Evolutionary conservation across 2,888 invertebrate species (phyloP).

Genomic region (Synergus gifuensis): DNA sequence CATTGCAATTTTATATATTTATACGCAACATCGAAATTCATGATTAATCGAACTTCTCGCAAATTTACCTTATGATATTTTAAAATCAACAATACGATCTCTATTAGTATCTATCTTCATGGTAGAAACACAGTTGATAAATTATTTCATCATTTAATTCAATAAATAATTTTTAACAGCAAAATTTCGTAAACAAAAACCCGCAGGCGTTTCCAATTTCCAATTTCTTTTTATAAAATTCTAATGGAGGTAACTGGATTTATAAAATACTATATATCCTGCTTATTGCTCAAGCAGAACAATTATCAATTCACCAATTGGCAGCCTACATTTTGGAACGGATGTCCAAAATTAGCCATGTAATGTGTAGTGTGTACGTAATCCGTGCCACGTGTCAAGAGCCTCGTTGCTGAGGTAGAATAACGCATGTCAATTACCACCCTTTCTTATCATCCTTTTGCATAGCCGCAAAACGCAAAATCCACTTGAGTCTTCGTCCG

Average conservation of each 20-base stretch:
- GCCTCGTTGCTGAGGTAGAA: constrained; percentile 52
- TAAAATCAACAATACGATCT: background rate
- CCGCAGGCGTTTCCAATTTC: no score
- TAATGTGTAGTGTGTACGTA: constrained; percentile 72
- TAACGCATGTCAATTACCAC: constrained; percentile 53
- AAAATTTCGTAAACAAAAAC: no score
- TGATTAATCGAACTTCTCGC: background rate
- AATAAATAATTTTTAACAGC: no score
- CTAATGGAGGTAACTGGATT: background rate
- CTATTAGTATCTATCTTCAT: background rate
- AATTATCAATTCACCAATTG: constrained; percentile 49
- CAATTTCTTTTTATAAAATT: background rate
- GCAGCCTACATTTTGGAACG: constrained; percentile 53
- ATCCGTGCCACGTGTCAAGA: constrained; percentile 74
- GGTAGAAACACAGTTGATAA: no score
- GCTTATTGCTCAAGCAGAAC: constrained; percentile 42
- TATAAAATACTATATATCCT: constrained; percentile 35
- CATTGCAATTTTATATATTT: constrained; percentile 63
- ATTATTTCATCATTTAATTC: no score
- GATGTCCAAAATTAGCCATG: constrained; percentile 73
- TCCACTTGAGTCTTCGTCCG: constrained; percentile 60
- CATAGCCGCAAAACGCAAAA: constrained; percentile 55
- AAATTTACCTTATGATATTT: background rate
- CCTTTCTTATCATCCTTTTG: constrained; percentile 49
- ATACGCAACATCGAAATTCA: constrained; percentile 11